phyloP scores from a whole-genome alignment of 2,113 vertebrate species.

The Tauraco erythrolophus region DNA sequence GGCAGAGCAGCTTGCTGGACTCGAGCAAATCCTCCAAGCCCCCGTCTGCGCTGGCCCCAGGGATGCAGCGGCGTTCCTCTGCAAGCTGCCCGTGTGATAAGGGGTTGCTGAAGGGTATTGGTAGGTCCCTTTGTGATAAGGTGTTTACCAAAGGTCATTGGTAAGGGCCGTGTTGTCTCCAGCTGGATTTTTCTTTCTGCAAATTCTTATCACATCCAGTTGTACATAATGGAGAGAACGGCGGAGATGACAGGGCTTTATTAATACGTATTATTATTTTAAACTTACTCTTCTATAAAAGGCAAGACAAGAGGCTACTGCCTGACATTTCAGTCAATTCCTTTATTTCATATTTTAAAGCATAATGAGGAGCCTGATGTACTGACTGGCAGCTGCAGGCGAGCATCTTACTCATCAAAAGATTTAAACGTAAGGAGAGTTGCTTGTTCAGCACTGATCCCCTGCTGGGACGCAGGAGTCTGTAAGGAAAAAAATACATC shows the following conservation, averaged over 20 bases:
- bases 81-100: neutral
- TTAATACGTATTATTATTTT: slow-evolving; percentile 17
- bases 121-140: neutral
- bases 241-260: neutral
- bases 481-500: neutral
- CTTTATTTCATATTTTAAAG: slow-evolving; percentile 15
- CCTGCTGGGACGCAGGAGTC: neutral
- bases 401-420: neutral
- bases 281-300: neutral
- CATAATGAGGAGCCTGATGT: neutral
- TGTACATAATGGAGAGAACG: neutral
- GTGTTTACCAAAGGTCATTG: neutral
- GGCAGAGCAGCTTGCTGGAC: neutral
- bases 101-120: neutral
- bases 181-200: neutral
- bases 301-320: neutral
- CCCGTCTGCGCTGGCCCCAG: neutral
- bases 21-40: fast-evolving
- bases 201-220: neutral
- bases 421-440: neutral
- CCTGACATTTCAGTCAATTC: slow-evolving; percentile 24
- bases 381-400: neutral
- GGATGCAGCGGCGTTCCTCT: neutral
- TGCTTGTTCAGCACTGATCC: neutral
- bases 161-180: fast-evolving